These are phyloP conservation scores for Odocoileus hemionus DNA, from an alignment of 2,113 vertebrate genomes.

Conservation along the genomic window DNA sequence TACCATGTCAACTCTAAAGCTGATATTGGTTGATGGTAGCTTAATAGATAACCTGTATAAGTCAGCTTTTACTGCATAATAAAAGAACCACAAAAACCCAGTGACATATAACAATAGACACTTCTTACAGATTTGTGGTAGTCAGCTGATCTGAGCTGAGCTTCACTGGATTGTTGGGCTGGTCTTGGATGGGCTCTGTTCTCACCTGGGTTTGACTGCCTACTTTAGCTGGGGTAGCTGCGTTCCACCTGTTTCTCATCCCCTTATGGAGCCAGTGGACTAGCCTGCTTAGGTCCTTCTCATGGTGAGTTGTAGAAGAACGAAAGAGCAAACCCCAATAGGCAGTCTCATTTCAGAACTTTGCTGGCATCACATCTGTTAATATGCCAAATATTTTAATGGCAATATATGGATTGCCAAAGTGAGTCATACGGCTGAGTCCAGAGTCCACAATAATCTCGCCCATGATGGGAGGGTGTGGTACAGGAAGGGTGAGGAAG, in stretches of 20 bases:
- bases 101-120: neutral
- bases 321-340: neutral
- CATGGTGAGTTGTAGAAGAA: neutral
- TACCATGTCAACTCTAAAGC: neutral
- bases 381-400: neutral
- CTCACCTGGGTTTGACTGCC: neutral
- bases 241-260: neutral
- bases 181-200: neutral
- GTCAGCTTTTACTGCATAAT: neutral
- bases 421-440: neutral
- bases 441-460: neutral
- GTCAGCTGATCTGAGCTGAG: neutral
- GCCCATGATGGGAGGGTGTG: neutral
- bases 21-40: neutral
- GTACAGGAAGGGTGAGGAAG: neutral
- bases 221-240: neutral
- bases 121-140: neutral
- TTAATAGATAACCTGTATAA: neutral
- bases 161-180: neutral
- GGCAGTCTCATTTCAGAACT: neutral
- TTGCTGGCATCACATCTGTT: neutral
- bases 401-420: neutral
- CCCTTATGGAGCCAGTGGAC: neutral
- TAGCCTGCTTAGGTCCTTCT: neutral
- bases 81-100: neutral